Base-by-base conservation (phyloP, 2,113 vertebrate genomes). In the Gnathonemus longibarbis region DNA sequence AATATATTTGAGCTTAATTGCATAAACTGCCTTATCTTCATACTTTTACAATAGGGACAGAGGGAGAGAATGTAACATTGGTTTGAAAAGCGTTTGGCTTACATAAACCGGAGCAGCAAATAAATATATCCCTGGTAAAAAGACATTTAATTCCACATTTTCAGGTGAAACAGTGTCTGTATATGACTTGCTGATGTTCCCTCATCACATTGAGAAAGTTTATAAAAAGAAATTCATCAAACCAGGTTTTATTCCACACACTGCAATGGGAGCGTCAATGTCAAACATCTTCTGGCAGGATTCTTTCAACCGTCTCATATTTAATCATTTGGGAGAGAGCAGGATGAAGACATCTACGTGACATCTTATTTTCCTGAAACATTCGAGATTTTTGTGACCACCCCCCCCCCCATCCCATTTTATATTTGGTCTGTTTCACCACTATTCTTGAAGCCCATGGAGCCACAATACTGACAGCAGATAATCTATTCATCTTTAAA, bases 191-290 rank as follows among this genome's bases (percentile, higher is more conserved):
- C 70, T 80, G 74, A 77, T 39, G 27, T 77, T 77, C 35, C 35
- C 5, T 77, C 31, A 77, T 4, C 70, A 77, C 19, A 31, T 77
- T 77, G 27, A 31, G 70, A 77, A 31, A 39, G 74, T 80, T 80
- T 80, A 80, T 42, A 80, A 80, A 77, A 80, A 80, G 74, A 5
- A 80, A 80, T 80, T 80, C 74, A 42, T 42, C 74, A 80, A 80
- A 80, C 74, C 35, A 42, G 35, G 35, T 42, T 42, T 80, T 35
- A 80, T 80, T 80, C 74, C 74, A 42, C 31, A 77, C 62, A 27
- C 62, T 66, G 62, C 62, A 31, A 70, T 70, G 62, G 62, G n/a
- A 70, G n/a, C 27, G 6, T 70, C 62, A 31, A 70, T 31, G n/a
- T 42, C 74, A 80, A 42, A 39, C 6, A 42, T 31, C 10, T 70